Conservation (phyloP, 2,888 invertebrate species). For the Ctena decussata region DNA sequence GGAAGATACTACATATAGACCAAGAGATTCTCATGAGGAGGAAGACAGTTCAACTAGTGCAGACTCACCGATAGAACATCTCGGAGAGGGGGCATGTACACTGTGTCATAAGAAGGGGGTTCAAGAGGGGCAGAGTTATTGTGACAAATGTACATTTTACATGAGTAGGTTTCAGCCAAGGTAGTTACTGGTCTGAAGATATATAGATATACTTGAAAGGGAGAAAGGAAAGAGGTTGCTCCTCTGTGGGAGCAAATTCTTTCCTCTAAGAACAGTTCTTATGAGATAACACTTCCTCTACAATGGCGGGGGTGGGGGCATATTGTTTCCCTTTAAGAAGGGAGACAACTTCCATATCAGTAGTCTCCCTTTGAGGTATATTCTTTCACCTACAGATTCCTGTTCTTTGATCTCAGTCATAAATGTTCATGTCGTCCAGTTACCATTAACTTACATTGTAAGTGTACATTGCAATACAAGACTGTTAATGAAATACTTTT, state of each 20-base stretch:
- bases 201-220: too few species aligned
- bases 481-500: not conserved
- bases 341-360: too few species aligned
- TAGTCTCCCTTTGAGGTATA: too few species aligned
- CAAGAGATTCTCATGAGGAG: conserved; percentile 72
- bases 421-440: not conserved
- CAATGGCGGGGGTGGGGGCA: too few species aligned
- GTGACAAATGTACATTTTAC: conserved; percentile 96
- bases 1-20: conserved; percentile 62
- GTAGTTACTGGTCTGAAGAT: not conserved
- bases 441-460: not conserved
- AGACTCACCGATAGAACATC: conserved; percentile 71
- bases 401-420: conserved; percentile 18
- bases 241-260: too few species aligned
- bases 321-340: too few species aligned
- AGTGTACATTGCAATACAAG: not conserved
- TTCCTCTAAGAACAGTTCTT: too few species aligned
- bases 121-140: conserved; percentile 93
- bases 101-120: conserved; percentile 95
- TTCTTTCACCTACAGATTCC: too few species aligned
- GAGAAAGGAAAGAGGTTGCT: too few species aligned
- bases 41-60: conserved; percentile 76
- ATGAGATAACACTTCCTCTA: too few species aligned
- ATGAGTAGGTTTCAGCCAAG: conserved; percentile 88
- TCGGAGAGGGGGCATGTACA: conserved; percentile 92